Base-by-base conservation (phyloP, 2,888 invertebrate genomes). In the Acrobasis repandana region DNA sequence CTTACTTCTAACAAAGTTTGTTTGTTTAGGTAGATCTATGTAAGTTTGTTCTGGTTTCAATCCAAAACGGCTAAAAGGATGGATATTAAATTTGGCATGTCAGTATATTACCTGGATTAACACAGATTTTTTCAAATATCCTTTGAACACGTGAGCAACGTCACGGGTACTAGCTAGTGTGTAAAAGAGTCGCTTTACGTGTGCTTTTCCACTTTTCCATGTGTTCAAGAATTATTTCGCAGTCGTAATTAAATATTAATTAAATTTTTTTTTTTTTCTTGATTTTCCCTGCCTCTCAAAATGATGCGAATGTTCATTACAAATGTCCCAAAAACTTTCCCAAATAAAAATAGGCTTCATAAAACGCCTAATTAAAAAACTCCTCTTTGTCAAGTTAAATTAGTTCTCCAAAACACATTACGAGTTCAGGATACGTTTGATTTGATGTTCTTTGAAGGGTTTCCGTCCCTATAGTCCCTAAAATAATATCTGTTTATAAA, bases 361-460 rank as follows among this genome's bases (percentile, higher is more conserved):
- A 34, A 33, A 51, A 15, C n/a, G 51, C 9, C n/a, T 51, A 15
- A 51, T 38, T 54, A 38, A 36, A 18, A 70, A 69, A 64, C 60
- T 59, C 49, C 43, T 36, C 50, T 54, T 57, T 63, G 34, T 58
- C 34, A 70, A 73, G 70, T 73, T 69, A 62, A 73, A 73, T 76
- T 70, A 73, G 64, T 72, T 76, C 65, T 62, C 67, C 65, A 65
- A 72, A 73, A 70, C 68, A 65, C 66, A 63, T 50, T 60, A 9
- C 52, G 58, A 46, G 50, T 61, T 38, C 62, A 58, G 57, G 56
- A 60, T 51, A 33, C n/a, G 51, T 34, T 51, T 15, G 34, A 51
- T 51, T 51, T 51, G 51, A 34, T 51, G 28, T n/a, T 33, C 15
- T 54, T 54, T 38, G 18, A 38, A 54, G 36, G 38, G 18, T 20